phyloP scores from a whole-genome alignment of 2,113 vertebrate genomes.

The Hippocampus comes region DNA sequence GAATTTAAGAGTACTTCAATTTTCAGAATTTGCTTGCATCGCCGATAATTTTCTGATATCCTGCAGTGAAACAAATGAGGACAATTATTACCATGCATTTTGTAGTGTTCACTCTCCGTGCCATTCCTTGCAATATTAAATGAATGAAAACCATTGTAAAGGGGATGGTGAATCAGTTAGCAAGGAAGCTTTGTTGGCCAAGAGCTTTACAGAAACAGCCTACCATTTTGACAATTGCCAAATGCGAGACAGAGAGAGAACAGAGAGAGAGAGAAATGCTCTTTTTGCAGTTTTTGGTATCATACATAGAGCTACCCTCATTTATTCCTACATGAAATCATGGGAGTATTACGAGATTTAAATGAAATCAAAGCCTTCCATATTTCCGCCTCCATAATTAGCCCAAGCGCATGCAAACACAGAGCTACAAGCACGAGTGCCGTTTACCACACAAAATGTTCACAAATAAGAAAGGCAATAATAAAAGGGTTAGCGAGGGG shows the following conservation, averaged over 20 bases:
- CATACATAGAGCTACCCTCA: constrained; percentile 4
- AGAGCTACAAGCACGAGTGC: constrained; percentile 12
- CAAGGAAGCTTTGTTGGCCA: not conserved
- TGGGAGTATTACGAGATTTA: constrained; percentile 6
- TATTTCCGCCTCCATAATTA: constrained; percentile 8
- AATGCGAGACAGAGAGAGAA: not conserved
- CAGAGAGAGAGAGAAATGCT: not conserved
- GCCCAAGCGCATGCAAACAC: not conserved
- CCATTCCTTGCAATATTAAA: not conserved
- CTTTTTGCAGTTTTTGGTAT: not conserved
- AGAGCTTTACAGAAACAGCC: not conserved
- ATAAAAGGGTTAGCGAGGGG: constrained; percentile 53
- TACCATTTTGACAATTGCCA: not conserved
- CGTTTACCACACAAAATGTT: constrained; percentile 26
- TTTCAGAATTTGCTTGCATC: too few species aligned
- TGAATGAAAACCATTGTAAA: not conserved
- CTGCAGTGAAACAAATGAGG: not conserved
- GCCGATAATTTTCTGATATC: not conserved
- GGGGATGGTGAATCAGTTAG: not conserved
- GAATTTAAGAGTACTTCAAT: too few species aligned
- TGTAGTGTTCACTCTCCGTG: not conserved
- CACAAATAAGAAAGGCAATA: constrained; percentile 62
- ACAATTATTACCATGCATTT: not conserved
- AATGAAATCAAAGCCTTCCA: constrained; percentile 15
- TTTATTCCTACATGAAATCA: constrained; percentile 14